These are phyloP conservation scores for Pelosia muscerda DNA, from an alignment of 2,888 invertebrate genomes.

Conservation along the genomic window DNA sequence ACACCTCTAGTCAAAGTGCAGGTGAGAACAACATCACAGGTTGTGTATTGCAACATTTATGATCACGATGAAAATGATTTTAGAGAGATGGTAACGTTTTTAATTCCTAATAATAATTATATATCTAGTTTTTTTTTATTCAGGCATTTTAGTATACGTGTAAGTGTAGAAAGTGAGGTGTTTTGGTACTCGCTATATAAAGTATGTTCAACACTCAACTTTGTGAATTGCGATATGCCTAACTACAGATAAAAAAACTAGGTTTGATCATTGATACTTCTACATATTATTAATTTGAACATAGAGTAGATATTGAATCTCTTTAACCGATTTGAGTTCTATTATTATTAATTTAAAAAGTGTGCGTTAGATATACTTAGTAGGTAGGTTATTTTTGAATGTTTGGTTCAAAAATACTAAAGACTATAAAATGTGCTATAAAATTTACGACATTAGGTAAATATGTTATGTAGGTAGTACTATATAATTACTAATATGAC, in stretches of 20 bases:
- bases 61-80: constrained; percentile 21
- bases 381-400: background rate
- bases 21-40: constrained; percentile 31
- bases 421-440: no score
- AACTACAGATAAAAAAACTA: background rate
- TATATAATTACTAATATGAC: background rate
- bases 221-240: background rate
- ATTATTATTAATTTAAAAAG: background rate
- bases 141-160: background rate
- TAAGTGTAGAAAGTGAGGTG: constrained; percentile 6
- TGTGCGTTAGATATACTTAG: no score
- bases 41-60: constrained; percentile 10
- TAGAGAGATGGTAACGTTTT: background rate
- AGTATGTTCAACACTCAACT: background rate
- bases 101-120: no score
- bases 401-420: background rate
- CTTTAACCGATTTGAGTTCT: background rate
- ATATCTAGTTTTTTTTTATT: background rate
- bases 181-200: background rate
- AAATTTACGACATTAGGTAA: background rate
- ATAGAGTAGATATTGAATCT: background rate
- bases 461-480: no score
- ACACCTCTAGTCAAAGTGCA: constrained; percentile 39
- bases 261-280: background rate
- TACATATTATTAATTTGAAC: background rate